Conservation (phyloP, 2,888 invertebrate genomes). For the Phymatocera aterrima region DNA sequence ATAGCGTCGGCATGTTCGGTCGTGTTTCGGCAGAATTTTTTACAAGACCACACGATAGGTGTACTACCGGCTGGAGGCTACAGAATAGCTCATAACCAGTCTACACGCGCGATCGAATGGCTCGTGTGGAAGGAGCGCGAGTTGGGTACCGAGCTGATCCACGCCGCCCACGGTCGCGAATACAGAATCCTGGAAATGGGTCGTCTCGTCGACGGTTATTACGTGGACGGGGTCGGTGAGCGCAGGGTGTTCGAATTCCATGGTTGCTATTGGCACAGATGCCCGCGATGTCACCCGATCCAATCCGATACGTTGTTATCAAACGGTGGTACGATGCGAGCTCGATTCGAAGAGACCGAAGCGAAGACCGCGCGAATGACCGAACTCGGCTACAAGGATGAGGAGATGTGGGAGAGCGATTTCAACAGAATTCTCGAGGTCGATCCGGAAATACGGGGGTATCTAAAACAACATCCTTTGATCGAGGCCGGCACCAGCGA, state of each 20-base stretch:
- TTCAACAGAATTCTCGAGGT: not conserved
- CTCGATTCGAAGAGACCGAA: slow-evolving; percentile 35
- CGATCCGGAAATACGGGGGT: not conserved
- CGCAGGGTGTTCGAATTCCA: slow-evolving; percentile 51
- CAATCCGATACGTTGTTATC: slow-evolving; percentile 11
- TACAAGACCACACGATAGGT: slow-evolving; percentile 58
- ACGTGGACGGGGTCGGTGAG: slow-evolving; percentile 11
- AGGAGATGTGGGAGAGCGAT: slow-evolving; percentile 50
- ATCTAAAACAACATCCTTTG: not conserved
- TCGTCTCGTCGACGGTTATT: slow-evolving; percentile 49
- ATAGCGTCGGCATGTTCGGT: slow-evolving; percentile 46
- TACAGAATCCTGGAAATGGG: slow-evolving; percentile 26
- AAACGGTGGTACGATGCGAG: slow-evolving; percentile 40
- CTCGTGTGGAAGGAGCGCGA: slow-evolving; percentile 48
- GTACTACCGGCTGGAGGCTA: slow-evolving; percentile 61
- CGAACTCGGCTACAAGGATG: not conserved
- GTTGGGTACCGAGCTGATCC: slow-evolving; percentile 50
- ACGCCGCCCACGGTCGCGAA: slow-evolving; percentile 53
- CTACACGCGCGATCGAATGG: slow-evolving; percentile 54
- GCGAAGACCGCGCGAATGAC: slow-evolving; percentile 8
- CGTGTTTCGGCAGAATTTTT: slow-evolving; percentile 52
- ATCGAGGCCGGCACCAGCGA: not conserved
- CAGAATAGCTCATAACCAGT: slow-evolving; percentile 58
- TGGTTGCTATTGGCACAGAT: slow-evolving; percentile 51
- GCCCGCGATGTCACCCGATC: slow-evolving; percentile 38